These are phyloP conservation scores for Harpagoxenus sublaevis DNA, from an alignment of 2,888 invertebrate species.

Conservation along the genomic window DNA sequence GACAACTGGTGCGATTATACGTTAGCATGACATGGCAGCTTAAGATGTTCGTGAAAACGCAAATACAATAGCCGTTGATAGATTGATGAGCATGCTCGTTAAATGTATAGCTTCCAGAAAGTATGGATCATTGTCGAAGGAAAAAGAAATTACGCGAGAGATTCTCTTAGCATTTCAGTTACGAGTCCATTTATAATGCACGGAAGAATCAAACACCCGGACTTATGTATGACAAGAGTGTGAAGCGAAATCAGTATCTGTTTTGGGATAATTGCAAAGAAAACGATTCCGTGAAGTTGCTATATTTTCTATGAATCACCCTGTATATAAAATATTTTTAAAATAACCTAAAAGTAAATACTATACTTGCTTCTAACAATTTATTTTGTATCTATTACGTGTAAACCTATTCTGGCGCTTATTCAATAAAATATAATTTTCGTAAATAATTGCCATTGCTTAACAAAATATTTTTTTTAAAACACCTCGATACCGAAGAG, in stretches of 20 bases:
- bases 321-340: neutral
- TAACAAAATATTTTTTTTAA: neutral
- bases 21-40: slow-evolving; percentile 55
- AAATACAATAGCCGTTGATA: slow-evolving; percentile 61
- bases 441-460: neutral
- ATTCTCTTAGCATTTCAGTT: slow-evolving; percentile 31
- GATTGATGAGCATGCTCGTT: slow-evolving; percentile 59
- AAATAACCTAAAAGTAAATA: neutral
- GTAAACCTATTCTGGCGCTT: neutral
- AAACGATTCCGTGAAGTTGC: neutral
- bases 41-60: slow-evolving; percentile 60
- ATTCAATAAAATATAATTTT: neutral
- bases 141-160: slow-evolving; percentile 18
- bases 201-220: neutral
- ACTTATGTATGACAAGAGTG: neutral
- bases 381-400: neutral
- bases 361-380: neutral
- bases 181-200: slow-evolving; percentile 15
- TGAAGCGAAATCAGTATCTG: neutral
- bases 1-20: slow-evolving; percentile 55
- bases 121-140: slow-evolving; percentile 38
- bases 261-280: neutral
- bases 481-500: neutral
- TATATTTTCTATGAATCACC: neutral
- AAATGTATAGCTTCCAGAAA: slow-evolving; percentile 49